Percentiles rank a stretch among this genome's conserved stretches.
Conservation (phyloP, 2,113 vertebrate species). For the Camelus dromedarius region DNA sequence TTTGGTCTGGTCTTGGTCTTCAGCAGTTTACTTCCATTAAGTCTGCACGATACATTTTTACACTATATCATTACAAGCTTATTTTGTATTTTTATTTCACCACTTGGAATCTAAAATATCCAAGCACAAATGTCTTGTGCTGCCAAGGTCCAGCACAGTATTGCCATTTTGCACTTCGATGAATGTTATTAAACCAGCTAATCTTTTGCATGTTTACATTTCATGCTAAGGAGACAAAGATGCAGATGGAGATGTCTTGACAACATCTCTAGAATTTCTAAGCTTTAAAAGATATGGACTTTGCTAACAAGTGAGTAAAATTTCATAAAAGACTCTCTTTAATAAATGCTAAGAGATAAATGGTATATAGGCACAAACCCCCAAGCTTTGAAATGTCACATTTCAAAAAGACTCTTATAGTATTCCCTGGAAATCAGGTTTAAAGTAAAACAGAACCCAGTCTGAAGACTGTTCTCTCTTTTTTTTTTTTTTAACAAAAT, state of each 20-base stretch:
- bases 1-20: not conserved
- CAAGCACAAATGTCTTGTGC: not conserved
- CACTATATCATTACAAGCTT: not conserved
- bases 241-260: not conserved
- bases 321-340: not conserved
- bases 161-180: not conserved
- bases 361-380: not conserved
- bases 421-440: not conserved
- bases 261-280: conserved; percentile 11
- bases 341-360: not conserved
- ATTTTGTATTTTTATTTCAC: not conserved
- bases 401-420: not conserved
- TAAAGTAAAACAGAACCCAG: conserved; percentile 11
- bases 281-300: not conserved
- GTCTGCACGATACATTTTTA: not conserved
- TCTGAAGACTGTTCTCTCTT: not conserved
- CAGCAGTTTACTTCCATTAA: not conserved
- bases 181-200: not conserved
- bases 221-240: not conserved
- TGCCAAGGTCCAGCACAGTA: not conserved
- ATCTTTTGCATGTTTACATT: not conserved
- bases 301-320: not conserved
- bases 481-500: not conserved
- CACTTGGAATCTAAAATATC: not conserved
- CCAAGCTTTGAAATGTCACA: not conserved